A percentile compares a stretch with the other conserved stretches of the same genome.
Evolutionary conservation across 2,888 invertebrate species (phyloP).

Genomic region (Abscondita cerata): DNA sequence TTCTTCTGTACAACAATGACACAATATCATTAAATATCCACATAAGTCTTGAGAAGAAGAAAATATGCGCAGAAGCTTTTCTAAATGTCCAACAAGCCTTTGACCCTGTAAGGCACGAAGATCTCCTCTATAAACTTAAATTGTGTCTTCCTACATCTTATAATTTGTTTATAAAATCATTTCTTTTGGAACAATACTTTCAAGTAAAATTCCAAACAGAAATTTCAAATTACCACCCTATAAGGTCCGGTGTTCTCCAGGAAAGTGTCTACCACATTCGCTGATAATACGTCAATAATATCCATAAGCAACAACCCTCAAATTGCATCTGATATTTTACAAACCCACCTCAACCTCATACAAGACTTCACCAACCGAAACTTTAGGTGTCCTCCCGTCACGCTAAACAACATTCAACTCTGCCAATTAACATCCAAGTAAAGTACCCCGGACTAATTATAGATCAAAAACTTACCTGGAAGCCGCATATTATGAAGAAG

Average conservation of each 20-base stretch:
- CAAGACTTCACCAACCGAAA: too few relatives aligned
- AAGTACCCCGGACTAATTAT: too few relatives aligned
- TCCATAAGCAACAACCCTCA: too few relatives aligned
- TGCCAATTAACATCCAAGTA: too few relatives aligned
- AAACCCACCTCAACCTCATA: too few relatives aligned
- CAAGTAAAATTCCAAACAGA: slow-evolving; percentile 16
- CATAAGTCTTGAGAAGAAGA: slow-evolving; percentile 17
- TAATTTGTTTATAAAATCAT: slow-evolving; percentile 15
- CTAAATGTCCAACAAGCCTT: slow-evolving; percentile 16
- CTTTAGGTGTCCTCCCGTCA: too few relatives aligned
- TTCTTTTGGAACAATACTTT: slow-evolving; percentile 16
- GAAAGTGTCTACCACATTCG: too few relatives aligned
- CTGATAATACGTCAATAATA: too few relatives aligned
- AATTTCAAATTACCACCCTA: slow-evolving; percentile 14
- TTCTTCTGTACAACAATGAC: slow-evolving; percentile 15
- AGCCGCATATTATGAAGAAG: too few relatives aligned
- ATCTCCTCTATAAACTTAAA: slow-evolving; percentile 18
- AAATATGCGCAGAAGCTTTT: slow-evolving; percentile 6
- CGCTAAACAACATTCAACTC: too few relatives aligned
- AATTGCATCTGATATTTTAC: too few relatives aligned
- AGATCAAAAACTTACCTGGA: too few relatives aligned
- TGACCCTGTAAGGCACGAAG: slow-evolving; percentile 14
- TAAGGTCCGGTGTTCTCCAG: slow-evolving; percentile 9
- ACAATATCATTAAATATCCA: slow-evolving; percentile 15
- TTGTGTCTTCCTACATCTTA: slow-evolving; percentile 12